Evolutionary conservation across 2,888 invertebrate genomes (phyloP), one percentile per base, ranked within the genome.

Genomic region (Standfussiana lucernea): DNA sequence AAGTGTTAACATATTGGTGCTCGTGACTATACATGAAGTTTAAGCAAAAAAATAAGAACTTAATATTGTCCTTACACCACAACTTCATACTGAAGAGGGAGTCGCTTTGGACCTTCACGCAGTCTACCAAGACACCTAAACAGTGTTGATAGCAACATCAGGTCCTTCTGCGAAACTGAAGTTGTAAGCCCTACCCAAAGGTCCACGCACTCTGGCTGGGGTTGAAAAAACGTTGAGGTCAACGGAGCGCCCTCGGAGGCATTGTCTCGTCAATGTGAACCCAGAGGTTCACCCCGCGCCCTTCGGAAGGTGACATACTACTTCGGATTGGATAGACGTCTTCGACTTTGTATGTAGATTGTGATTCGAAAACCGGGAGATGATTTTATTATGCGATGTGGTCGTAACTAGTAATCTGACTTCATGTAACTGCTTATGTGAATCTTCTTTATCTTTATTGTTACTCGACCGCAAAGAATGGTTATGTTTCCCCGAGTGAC

Each of bases 261-360:
- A 88, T 89, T 91, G 92, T 91, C 92, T 91, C 83, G 71, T 88
- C 90, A 91, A 91, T 90, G 92, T 91, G 90, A 92, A 88, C 86
- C 80, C 66, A 78, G 72, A 65, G 71, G 77, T 84, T 86, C 84
- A 87, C 88, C 90, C 88, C 82, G 75, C 87, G 90, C 88, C 91
- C 90, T 89, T 89, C 73, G 59, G 66, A 89, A 91, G 91, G 91
- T 91, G 91, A 91, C 90, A 86, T 73, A 76, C 82, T 77, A 85
- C 72, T 62, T 65, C 32, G 50, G 53, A 72, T 56, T 59, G 64
- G 72, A 72, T 62, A 79, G 70, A 59, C 71, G 72, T 69, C 72
- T 72, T 42, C 32, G 53, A 42, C 45, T 75, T 68, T 28, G 1
- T 61, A 71, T 75, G 67, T 70, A 80, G 59, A 80, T 77, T 66